Base-by-base conservation (phyloP, 2,113 vertebrate species). In the Hepsetus odoe region DNA sequence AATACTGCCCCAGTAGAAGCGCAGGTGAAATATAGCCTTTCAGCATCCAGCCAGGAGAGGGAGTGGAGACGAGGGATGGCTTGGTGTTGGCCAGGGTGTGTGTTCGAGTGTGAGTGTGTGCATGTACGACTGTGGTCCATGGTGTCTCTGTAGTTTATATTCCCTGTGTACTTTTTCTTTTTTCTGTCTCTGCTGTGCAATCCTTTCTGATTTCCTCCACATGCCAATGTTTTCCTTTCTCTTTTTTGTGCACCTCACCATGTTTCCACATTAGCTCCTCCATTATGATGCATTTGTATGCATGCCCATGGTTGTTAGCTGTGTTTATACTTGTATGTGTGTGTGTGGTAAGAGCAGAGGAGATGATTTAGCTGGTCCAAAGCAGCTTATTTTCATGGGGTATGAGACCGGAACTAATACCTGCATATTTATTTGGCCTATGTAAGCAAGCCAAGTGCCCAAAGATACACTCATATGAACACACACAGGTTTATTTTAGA, bases 371-470 rank as follows among this genome's bases (percentile, higher is more conserved):
- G 75, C 80, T 86, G 84, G 85, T 82, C 49, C 86, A 84, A 82
- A 79, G 81, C 59, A 82, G 85, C 77, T 84, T 83, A 86, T 90
- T 90, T 89, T 83, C 82, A 89, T 32, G 46, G 83, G 4, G 49
- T 77, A 69, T 71, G 75, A 86, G 80, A 71, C 87, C 86, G 87
- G 87, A 90, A 91, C 89, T 88, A 89, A 91, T 90, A 88, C 85
- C 84, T 82, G 87, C 77, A 89, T 89, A 88, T 91, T 90, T 92
- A 91, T 88, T 90, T 85, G 84, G 72, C 66, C 85, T 83, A 62
- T 79, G 67, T 79, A 79, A 83, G 83, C 84, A 84, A 86, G 79
- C 83, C 81, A 87, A 78, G 66, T 55, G 73, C 28, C 22, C 67
- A 28, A 71, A 64, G 20, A 62, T n/a, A 64, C 32, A 30, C 22